phyloP scores from a whole-genome alignment of 2,888 invertebrate genomes.

The Plusia festucae region DNA sequence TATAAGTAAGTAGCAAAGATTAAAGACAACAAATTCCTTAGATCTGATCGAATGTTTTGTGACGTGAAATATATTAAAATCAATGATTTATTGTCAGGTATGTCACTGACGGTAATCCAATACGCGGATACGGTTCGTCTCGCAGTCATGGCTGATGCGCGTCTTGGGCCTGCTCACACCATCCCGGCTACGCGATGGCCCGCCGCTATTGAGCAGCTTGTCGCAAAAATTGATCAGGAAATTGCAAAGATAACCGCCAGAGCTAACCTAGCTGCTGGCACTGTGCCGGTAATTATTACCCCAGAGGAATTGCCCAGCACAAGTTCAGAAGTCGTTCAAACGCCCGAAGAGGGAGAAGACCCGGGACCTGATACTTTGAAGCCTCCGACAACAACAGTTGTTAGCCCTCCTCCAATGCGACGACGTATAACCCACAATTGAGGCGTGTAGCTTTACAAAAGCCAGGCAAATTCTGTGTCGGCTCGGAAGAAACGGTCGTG shows the following conservation, averaged over 20 bases:
- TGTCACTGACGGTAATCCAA: conserved; percentile 92
- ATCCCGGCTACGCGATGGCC: conserved; percentile 86
- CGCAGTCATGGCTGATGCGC: conserved; percentile 92
- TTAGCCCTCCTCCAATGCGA: conserved; percentile 77
- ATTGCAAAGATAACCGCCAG: conserved; percentile 79
- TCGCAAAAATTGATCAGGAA: conserved; percentile 79
- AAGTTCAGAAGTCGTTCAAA: conserved; percentile 42
- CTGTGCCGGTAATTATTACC: conserved; percentile 65
- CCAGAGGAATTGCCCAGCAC: conserved; percentile 53
- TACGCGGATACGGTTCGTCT: conserved; percentile 91
- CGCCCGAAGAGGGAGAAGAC: conserved; percentile 24
- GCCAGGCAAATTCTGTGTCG: conserved; percentile 31
- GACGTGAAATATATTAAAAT: no score
- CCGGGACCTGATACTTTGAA: conserved; percentile 60
- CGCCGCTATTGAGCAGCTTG: conserved; percentile 76
- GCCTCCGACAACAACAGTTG: conserved; percentile 69
- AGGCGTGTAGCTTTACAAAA: conserved; percentile 31
- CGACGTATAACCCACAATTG: conserved; percentile 66
- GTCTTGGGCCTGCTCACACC: conserved; percentile 91
- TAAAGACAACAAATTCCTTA: no score
- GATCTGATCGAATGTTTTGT: not conserved
- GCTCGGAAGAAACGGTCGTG: conserved; percentile 10
- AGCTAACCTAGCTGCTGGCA: conserved; percentile 49
- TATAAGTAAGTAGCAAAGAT: conserved; percentile 89
- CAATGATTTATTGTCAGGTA: conserved; percentile 88